Evolutionary conservation across 2,888 invertebrate species (phyloP).

Genomic region (Mesorhabditis spiculigera): DNA sequence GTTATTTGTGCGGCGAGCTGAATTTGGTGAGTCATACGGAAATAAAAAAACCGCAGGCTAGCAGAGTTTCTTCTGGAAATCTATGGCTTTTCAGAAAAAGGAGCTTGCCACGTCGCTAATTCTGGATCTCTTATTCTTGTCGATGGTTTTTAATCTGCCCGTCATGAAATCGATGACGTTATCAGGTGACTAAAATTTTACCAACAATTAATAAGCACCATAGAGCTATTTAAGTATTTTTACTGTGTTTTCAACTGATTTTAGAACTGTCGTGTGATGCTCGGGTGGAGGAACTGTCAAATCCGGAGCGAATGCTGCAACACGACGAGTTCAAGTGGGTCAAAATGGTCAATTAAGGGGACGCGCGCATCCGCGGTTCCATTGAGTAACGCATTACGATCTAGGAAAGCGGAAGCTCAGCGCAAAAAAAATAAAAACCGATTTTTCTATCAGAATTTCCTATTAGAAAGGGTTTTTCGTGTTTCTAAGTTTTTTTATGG

Average conservation of each 20-base stretch:
- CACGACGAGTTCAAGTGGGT: conserved; percentile 50
- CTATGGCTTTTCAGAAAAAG: conserved; percentile 38
- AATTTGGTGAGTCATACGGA: conserved; percentile 34
- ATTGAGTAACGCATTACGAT: too few species aligned
- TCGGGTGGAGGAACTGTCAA: conserved; percentile 42
- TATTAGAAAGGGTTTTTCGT: too few species aligned
- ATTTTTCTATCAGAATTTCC: too few species aligned
- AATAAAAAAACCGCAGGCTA: background rate
- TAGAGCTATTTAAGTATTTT: background rate
- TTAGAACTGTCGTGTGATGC: conserved; percentile 8
- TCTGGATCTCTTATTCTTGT: conserved; percentile 53
- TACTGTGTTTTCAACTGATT: background rate
- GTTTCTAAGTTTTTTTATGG: too few species aligned
- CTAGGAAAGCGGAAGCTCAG: too few species aligned
- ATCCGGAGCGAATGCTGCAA: conserved; percentile 43
- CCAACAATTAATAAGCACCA: background rate
- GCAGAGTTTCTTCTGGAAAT: background rate
- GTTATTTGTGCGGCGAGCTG: conserved; percentile 56
- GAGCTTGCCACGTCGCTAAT: conserved; percentile 51
- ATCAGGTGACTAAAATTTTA: conserved; percentile 38
- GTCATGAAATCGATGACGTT: conserved; percentile 58
- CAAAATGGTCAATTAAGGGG: background rate
- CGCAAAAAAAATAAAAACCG: too few species aligned
- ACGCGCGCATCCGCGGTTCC: too few species aligned
- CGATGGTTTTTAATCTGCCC: conserved; percentile 54